These are phyloP conservation scores for Eurystomus glaucurus DNA, from an alignment of 2,797 vertebrate species.

Conservation along the genomic window DNA sequence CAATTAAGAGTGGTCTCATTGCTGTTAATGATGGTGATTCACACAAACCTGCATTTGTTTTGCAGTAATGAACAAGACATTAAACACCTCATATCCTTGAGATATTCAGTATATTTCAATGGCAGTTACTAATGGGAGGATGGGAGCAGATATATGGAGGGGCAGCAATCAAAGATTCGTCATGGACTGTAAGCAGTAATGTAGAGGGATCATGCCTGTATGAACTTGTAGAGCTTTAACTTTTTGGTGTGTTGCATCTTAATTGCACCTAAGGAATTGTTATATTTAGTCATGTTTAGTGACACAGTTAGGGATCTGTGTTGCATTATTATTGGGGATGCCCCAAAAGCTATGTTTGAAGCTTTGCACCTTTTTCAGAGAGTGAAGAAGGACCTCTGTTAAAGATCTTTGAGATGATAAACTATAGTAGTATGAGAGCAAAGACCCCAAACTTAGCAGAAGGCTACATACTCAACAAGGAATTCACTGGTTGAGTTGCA, in stretches of 20 bases:
- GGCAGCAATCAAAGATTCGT: not conserved
- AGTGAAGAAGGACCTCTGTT: not conserved
- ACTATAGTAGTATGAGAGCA: not conserved
- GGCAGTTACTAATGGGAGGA: not conserved
- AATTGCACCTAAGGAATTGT: not conserved
- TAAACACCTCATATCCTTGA: slow-evolving; percentile 19
- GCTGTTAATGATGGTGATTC: not conserved
- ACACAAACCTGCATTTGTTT: slow-evolving; percentile 30
- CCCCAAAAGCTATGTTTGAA: not conserved
- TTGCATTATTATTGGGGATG: not conserved
- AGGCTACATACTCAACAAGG: not conserved
- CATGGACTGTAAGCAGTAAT: not conserved
- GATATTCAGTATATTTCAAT: not conserved
- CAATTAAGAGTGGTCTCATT: not conserved
- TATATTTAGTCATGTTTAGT: not conserved
- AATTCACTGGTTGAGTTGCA: not conserved
- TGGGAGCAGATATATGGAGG: not conserved
- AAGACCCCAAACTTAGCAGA: not conserved
- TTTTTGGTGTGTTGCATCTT: not conserved
- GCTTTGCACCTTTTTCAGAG: not conserved
- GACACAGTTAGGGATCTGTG: not conserved
- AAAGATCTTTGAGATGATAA: not conserved
- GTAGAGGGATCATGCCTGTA: not conserved
- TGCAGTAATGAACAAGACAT: slow-evolving; percentile 21
- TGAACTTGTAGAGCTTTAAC: not conserved